Percentiles rank a stretch among this genome's conserved stretches.
These are phyloP conservation scores for Eubucco bourcierii DNA, from an alignment of 2,113 vertebrate genomes.

Conservation along the genomic window DNA sequence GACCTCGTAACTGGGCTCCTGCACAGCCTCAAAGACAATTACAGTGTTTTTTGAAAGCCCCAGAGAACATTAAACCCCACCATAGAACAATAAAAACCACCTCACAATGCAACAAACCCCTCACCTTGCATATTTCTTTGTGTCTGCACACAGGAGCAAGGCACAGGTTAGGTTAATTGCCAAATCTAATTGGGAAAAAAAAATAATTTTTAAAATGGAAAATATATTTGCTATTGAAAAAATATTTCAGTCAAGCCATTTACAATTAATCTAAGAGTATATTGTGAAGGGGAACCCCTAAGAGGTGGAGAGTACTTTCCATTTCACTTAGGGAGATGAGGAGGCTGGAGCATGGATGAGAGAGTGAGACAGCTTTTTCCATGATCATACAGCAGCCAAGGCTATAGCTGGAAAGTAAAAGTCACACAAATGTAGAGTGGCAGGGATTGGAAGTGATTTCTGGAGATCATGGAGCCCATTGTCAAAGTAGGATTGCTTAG, in stretches of 20 bases:
- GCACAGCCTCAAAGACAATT: background rate
- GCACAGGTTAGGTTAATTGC: background rate
- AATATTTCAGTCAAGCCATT: background rate
- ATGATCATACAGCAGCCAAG: background rate
- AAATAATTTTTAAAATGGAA: background rate
- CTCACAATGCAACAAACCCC: too few relatives aligned
- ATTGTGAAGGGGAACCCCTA: background rate
- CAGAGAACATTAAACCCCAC: fast-evolving
- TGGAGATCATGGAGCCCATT: too few relatives aligned
- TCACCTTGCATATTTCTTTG: background rate
- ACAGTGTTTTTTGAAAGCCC: background rate
- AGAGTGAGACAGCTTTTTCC: background rate
- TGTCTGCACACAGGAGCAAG: background rate
- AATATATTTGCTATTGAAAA: background rate
- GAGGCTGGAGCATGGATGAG: background rate
- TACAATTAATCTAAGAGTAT: background rate
- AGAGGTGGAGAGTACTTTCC: background rate
- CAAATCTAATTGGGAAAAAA: background rate
- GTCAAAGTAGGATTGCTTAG: too few relatives aligned
- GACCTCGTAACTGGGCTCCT: background rate
- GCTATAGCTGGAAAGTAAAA: background rate
- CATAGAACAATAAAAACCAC: background rate
- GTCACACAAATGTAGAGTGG: too few relatives aligned
- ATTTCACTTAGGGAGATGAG: background rate
- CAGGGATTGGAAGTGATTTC: too few relatives aligned